Base-by-base conservation (phyloP, 2,888 invertebrate species). In the Archaeoteleia sp. region DNA sequence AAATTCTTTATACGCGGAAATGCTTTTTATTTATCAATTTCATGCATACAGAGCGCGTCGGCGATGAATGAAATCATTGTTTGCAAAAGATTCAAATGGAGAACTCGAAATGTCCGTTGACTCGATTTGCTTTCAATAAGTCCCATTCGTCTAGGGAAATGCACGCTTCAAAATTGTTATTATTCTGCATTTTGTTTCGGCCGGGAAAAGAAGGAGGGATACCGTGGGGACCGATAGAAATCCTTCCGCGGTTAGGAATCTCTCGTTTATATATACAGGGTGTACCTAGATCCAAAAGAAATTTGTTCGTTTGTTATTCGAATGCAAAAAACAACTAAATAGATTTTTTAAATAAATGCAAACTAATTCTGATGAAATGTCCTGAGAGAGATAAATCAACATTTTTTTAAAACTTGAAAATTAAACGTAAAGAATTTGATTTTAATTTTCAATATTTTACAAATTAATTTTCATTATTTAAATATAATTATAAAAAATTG, bases 121-220 rank as follows among this genome's bases (percentile, higher is more conserved):
- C 63, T 55, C 37, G 51, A 65, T 57, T 57, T 65, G 48, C 43
- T 65, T 65, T 51, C 65, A 65, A 65, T 57, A 57, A 65, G 48
- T 35, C 40, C 23, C 30, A 15, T 51, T 46, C 48, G 58, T 65
- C 65, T 65, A 25, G 58, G 58, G 65, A 65, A 65, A 65, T 65
- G 40, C 42, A 15, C 40, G 57, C 40, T 46, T 40, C 45, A 45
- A 65, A 65, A 65, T 65, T 65, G 58, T 53, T 49, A 65, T 58
- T 57, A 66, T 66, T 48, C 54, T 60, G 58, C 51, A 66, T 66
- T 60, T 60, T 54, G 66, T 60, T 66, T 58, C 58, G 25, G 37
- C 49, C 23, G 53, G 42, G 46, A 43, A 58, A 46, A 58, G 45
- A 58, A 58, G 46, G 23, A 54, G 29, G 14, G 53, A 35, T 53